Base-by-base conservation (phyloP, 2,888 invertebrate genomes). In the Leistus spinibarbis region DNA sequence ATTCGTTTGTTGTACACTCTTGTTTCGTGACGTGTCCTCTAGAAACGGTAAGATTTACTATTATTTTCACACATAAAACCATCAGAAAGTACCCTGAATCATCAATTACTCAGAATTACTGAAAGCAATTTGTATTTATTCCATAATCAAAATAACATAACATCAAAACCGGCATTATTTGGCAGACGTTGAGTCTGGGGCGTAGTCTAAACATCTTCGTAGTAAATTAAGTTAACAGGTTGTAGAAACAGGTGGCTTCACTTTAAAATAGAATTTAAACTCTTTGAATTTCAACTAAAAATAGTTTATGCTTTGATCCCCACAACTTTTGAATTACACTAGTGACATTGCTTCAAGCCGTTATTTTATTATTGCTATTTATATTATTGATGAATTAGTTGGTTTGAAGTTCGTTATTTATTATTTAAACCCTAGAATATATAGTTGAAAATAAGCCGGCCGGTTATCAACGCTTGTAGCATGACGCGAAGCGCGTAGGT, bases 11-110 rank as follows among this genome's bases (percentile, higher is more conserved):
- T 81, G 82, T 79, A 82, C 82, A 81, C 80, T 82, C 81, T 82
- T 80, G 82, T 83, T 81, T 80, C 82, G 84, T 85, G 83, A 84
- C 85, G 84, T 84, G 82, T 83, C 81, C 80, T 80, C 78, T 79
- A 80, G 77, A 82, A 84, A 82, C 82, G 84, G 85, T 85, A 84
- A 84, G 84, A 73, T 62, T 67, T 66, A 62, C 17, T 27, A 68
- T 68, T 68, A 70, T 60, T 74, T 76, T 62, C 57, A 62, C 62
- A 62, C 54, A 27, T 54, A 63, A 73, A 75, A 66, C 19, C 63
- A 62, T 62, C 63, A 54, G 9, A 66, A 68, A 64, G 7, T 27
- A 24, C 23, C 2, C 3, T 27, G 7, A 5, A 23, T 27, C 2
- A 22, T 67, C 23, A 62, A 71, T 71, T 64, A 63, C 16, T 24